A percentile compares a stretch with the other conserved stretches of the same genome.
Conservation (phyloP, 1,140 invertebrate species). For the Lineus longissimus region DNA sequence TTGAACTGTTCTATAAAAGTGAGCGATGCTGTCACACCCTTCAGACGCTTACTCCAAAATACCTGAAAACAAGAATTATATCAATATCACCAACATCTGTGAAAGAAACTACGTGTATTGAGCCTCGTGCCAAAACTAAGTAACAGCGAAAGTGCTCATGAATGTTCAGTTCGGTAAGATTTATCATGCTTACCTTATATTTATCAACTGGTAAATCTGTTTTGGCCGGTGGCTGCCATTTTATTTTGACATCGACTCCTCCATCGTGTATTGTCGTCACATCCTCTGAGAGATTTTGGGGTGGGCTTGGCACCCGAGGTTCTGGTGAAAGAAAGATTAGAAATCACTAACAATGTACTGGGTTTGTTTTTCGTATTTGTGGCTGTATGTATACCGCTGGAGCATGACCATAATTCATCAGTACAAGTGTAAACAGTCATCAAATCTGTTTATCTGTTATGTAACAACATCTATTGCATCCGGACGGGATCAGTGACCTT, state of each 20-base stretch:
- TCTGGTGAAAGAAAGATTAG: slow-evolving; percentile 53
- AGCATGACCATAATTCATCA: too few species aligned
- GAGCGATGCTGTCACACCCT: not conserved
- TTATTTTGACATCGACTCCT: slow-evolving; percentile 22
- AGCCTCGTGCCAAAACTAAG: too few species aligned
- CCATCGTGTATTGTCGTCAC: slow-evolving; percentile 24
- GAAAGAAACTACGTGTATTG: not conserved
- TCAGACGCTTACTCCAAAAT: slow-evolving; percentile 7
- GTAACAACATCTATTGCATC: too few species aligned
- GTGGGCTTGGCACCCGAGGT: slow-evolving; percentile 63
- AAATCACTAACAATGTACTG: too few species aligned
- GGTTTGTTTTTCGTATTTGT: too few species aligned
- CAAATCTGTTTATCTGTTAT: too few species aligned
- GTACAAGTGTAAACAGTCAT: too few species aligned
- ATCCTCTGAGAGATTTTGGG: slow-evolving; percentile 61
- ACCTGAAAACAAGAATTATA: not conserved
- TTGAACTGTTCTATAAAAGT: slow-evolving; percentile 5
- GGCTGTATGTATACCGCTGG: too few species aligned
- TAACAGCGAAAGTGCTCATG: too few species aligned
- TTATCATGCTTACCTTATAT: slow-evolving; percentile 22
- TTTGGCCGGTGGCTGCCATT: slow-evolving; percentile 24
- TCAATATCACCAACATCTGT: not conserved
- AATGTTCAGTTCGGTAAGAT: not conserved
- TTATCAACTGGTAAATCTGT: slow-evolving; percentile 26
- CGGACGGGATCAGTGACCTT: too few species aligned